phyloP scores from a whole-genome alignment of 2,797 vertebrate genomes.

The Gymnoscopelus braueri region DNA sequence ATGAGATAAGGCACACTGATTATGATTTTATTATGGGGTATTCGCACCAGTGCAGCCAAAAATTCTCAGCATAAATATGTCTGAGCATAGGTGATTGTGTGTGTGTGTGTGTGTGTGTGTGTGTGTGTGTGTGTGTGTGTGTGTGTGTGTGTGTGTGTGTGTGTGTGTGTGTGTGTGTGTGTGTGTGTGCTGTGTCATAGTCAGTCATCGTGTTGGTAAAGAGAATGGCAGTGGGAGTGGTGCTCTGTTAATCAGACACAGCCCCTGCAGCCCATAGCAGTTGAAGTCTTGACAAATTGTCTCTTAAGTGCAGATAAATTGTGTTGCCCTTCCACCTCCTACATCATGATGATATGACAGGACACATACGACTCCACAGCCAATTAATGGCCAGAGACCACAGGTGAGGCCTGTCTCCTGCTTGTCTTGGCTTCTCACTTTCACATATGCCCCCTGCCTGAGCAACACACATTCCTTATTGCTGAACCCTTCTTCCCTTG shows the following conservation, averaged over 20 bases:
- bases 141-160: slow-evolving; percentile 11
- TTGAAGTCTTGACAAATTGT: slow-evolving; percentile 80
- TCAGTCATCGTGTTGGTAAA: slow-evolving; percentile 29
- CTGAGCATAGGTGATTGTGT: neutral
- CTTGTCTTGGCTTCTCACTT: slow-evolving; percentile 34
- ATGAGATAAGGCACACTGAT: slow-evolving; percentile 18
- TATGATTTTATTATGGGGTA: neutral
- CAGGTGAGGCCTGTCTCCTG: slow-evolving; percentile 75
- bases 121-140: slow-evolving; percentile 14
- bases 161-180: slow-evolving; percentile 4
- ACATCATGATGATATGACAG: slow-evolving; percentile 66
- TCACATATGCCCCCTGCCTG: slow-evolving; percentile 28
- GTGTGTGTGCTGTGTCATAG: slow-evolving; percentile 9
- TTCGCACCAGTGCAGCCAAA: slow-evolving; percentile 4
- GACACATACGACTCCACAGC: slow-evolving; percentile 67
- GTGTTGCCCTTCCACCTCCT: slow-evolving; percentile 52
- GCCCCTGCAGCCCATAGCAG: slow-evolving; percentile 51
- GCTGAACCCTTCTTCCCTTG: neutral
- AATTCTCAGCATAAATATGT: slow-evolving; percentile 25
- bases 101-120: slow-evolving; percentile 19
- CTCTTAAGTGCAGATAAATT: slow-evolving; percentile 82
- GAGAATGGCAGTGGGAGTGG: slow-evolving; percentile 48
- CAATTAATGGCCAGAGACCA: slow-evolving; percentile 77
- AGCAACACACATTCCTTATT: slow-evolving; percentile 3
- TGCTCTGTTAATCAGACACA: slow-evolving; percentile 59